These are phyloP conservation scores for Willisornis vidua DNA, from an alignment of 2,113 vertebrate genomes.

Conservation along the genomic window DNA sequence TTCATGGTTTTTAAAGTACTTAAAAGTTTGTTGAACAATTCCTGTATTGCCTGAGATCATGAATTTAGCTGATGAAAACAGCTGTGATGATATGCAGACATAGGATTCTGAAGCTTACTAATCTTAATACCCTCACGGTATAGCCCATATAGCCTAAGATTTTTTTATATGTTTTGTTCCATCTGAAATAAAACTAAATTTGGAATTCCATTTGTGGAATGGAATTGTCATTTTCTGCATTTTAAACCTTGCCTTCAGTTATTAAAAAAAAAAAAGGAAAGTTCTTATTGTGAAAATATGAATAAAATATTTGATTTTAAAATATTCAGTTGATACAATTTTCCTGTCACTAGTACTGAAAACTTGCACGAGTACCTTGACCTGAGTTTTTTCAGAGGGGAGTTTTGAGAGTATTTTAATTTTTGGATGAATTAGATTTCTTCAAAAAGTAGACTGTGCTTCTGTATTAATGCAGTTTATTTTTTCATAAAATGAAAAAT, in stretches of 20 bases:
- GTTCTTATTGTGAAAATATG: not conserved
- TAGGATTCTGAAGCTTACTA: not conserved
- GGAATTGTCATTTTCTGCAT: not conserved
- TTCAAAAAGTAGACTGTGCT: not conserved
- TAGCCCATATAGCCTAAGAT: not conserved
- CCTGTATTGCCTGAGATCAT: fast-evolving
- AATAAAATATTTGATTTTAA: not conserved
- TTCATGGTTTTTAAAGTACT: not conserved
- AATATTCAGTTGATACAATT: not conserved
- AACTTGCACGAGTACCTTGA: not conserved
- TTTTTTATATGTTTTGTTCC: not conserved
- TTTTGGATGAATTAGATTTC: not conserved
- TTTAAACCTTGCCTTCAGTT: not conserved
- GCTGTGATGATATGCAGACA: not conserved
- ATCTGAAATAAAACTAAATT: not conserved
- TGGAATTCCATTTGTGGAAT: not conserved
- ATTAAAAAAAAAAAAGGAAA: not conserved
- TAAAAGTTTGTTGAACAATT: not conserved
- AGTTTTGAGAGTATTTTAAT: not conserved
- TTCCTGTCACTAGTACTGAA: not conserved
- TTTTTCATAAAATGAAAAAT: not conserved
- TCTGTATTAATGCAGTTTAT: not conserved
- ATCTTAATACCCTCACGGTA: not conserved
- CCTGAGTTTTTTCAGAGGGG: not conserved
- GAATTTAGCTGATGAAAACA: not conserved